Evolutionary conservation across 2,888 invertebrate species (phyloP).

Genomic region (Hirudinaria manillensis): DNA sequence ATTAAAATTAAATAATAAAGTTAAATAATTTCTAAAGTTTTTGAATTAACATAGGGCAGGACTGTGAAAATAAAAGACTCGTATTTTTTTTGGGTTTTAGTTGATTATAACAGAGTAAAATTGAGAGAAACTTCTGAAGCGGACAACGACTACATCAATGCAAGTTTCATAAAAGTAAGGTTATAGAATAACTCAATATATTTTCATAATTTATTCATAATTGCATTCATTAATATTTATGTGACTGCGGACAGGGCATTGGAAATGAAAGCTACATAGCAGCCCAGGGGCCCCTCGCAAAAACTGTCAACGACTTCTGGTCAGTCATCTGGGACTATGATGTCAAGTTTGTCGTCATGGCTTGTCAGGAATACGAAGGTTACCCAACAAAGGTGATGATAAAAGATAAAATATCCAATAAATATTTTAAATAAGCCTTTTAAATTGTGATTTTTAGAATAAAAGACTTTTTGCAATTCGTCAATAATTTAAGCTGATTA

Average conservation of each 20-base stretch:
- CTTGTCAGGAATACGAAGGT: conserved; percentile 59
- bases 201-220: neutral
- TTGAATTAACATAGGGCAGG: too few species aligned
- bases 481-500: too few species aligned
- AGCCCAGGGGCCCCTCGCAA: conserved; percentile 59
- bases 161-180: conserved; percentile 47
- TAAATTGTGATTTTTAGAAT: too few species aligned
- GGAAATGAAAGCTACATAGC: conserved; percentile 58
- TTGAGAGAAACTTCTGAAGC: conserved; percentile 9
- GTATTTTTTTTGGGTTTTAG: neutral
- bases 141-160: conserved; percentile 49
- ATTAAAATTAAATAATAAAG: too few species aligned
- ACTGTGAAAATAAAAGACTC: too few species aligned
- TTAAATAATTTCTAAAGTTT: too few species aligned
- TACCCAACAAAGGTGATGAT: conserved; percentile 10
- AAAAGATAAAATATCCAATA: too few species aligned
- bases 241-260: too few species aligned
- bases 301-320: conserved; percentile 33
- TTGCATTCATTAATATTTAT: too few species aligned
- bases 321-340: conserved; percentile 30
- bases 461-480: too few species aligned
- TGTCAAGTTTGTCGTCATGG: conserved; percentile 61
- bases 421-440: too few species aligned
- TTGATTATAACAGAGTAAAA: conserved; percentile 29
- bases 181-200: too few species aligned